A percentile compares a stretch with the other conserved stretches of the same genome.
Conservation (phyloP, 1,140 invertebrate genomes). For the Parapsyche elsis region DNA sequence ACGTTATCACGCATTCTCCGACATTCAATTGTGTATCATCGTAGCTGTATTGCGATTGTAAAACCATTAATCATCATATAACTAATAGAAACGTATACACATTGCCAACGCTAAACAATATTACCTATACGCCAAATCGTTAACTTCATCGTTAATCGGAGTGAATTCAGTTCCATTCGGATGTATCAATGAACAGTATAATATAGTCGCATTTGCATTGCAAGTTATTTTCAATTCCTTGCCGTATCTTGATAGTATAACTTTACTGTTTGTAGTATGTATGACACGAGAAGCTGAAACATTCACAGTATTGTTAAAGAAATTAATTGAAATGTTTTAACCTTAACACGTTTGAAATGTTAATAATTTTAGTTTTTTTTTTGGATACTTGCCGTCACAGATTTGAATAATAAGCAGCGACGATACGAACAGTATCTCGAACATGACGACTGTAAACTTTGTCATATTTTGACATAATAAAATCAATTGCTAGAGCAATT, state of each 20-base stretch:
- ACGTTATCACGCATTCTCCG: constrained; percentile 63
- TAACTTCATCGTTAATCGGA: constrained; percentile 52
- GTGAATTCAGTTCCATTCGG: constrained; percentile 63
- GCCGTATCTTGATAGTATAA: constrained; percentile 7
- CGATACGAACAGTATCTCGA: too few species aligned
- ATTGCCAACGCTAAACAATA: too few species aligned
- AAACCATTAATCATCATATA: too few species aligned
- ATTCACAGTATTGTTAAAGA: too few species aligned
- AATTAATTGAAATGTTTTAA: too few species aligned
- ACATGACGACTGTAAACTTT: too few species aligned
- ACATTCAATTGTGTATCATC: constrained; percentile 59
- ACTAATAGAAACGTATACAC: too few species aligned
- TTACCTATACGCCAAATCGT: not conserved
- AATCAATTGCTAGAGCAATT: not conserved
- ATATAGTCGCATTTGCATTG: constrained; percentile 58
- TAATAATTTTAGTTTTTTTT: too few species aligned
- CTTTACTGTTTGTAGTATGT: not conserved
- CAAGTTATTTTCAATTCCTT: constrained; percentile 55
- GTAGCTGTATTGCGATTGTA: constrained; percentile 61
- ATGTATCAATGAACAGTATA: constrained; percentile 65
- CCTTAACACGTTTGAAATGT: too few species aligned
- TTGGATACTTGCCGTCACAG: too few species aligned
- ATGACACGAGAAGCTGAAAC: not conserved
- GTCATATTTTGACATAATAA: not conserved
- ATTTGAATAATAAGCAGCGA: too few species aligned